Evolutionary conservation across 2,113 vertebrate species (phyloP), one percentile per base, ranked within the genome.

Genomic region (Oryzias celebensis): DNA sequence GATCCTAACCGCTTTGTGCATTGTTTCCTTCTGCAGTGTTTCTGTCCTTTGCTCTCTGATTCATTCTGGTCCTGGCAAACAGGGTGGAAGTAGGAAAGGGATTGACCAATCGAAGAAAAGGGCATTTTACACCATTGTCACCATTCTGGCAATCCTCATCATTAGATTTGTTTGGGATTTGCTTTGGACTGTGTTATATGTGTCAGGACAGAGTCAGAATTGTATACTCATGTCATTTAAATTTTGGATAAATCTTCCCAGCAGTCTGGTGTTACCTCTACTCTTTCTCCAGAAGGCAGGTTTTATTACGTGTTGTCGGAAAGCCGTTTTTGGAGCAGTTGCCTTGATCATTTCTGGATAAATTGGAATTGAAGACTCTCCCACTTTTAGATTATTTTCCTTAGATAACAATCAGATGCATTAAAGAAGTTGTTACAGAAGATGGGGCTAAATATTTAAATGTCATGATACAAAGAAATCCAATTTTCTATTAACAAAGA

Each of bases 1-100:
- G 1, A 16, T 22, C 8, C 3, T 2, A 0, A 0, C 14, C 7
- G 16, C 4, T 1, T 3, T 53, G 7, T 4, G 3, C 3, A 1
- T 23, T 0, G 15, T 47, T 2, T 13, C 26, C 14, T 28, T 55
- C 43, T 54, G n/a, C 7, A 47, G 52, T 12, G 0, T 55, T 13
- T 55, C 43, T 36, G 52, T 48, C 8, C 43, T 64, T 1, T 14
- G 3, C 14, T 24, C 15, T 36, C 22, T 55, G 52, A 31, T 47
- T 31, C 42, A 10, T 1, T 18, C 43, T 3, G 24, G 51, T 3
- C 62, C 43, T 4, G 7, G 43, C 4, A 5, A n/a, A 22, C 23
- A 28, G 7, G 14, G 12, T 0, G 14, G 26, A 0, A 7, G 3
- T 0, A 14, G 8, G 3, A 8, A 45, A 6, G 4, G 15, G 2